Conservation (phyloP, 2,797 vertebrate species). For the Moxostoma hubbsi region DNA sequence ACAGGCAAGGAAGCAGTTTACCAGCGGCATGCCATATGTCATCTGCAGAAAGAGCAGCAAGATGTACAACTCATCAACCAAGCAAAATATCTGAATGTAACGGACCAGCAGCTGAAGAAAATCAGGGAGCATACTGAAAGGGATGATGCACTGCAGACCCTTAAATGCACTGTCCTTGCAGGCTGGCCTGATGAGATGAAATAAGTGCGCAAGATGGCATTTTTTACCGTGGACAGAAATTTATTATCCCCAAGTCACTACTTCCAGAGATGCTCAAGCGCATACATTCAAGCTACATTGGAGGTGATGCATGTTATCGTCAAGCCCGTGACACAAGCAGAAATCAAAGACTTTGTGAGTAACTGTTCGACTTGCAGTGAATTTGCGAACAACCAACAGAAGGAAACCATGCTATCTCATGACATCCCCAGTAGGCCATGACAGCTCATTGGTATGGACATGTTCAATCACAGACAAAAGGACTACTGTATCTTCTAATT, state of each 20-base stretch:
- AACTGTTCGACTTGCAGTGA: too few relatives aligned
- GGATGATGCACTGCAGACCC: conserved; percentile 25
- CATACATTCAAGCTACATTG: conserved; percentile 37
- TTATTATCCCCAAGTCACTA: conserved; percentile 42
- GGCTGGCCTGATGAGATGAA: conserved; percentile 27
- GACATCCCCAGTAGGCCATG: conserved; percentile 9
- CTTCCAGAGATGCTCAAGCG: conserved; percentile 22
- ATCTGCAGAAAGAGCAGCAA: conserved; percentile 3
- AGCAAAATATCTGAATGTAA: conserved; percentile 38
- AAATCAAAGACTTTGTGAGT: conserved; percentile 43
- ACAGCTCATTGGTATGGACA: conserved; percentile 32
- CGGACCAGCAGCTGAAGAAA: not conserved
- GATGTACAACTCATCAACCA: conserved; percentile 37
- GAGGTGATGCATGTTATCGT: conserved; percentile 38
- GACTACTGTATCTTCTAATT: conserved; percentile 27
- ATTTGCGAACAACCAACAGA: conserved; percentile 19
- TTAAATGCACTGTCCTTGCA: not conserved
- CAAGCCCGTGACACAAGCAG: conserved; percentile 26
- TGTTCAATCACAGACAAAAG: conserved; percentile 22
- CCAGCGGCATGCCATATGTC: conserved; percentile 14
- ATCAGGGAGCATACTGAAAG: conserved; percentile 17
- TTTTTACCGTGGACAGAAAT: conserved; percentile 31
- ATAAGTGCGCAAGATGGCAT: conserved; percentile 35
- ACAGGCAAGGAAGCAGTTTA: not conserved
- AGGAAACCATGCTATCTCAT: conserved; percentile 25